Evolutionary conservation across 2,797 vertebrate genomes (phyloP), one percentile per base, ranked within the genome.

Genomic region (Phyllotis vaccarum): DNA sequence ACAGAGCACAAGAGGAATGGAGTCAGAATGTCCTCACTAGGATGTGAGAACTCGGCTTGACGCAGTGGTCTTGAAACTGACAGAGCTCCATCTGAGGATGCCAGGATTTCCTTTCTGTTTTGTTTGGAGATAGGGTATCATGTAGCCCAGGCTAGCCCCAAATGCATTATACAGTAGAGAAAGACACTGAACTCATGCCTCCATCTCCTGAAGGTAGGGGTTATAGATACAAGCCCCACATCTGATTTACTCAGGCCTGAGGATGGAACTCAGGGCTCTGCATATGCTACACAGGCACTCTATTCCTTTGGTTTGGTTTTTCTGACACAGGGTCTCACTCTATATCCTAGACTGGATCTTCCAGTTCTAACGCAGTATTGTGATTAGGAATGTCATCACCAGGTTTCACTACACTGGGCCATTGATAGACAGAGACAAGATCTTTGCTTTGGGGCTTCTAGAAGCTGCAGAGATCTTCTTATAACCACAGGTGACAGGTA

Each of bases 1-100:
- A 62, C n/a, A 97, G 60, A 95, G 11, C 58, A 40, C 58, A 76
- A 56, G 49, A 76, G 43, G 12, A 81, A 37, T 4, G 0, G 3
- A 1, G 2, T 83, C 40, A 40, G 1, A 1, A 19, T 0, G 22
- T 62, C 31, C 21, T 86, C 17, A 3, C 40, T 78, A 17, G 0
- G 40, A 3, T 0, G 3, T 2, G 66, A 2, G 76, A 29, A 16
- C 43, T 49, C 29, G 74, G 29, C n/a, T 5, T 5, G 24, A n/a
- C 34, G 43, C 74, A 24, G 56, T 17, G n/a, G 14, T 68, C 37
- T 49, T 22, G 60, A 81, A 16, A 56, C n/a, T 9, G 56, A 56
- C 46, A 37, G 9, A 79, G 58, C 3, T 60, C 58, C n/a, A 40
- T 62, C 27, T 27, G 72, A 43, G 14, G 75, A 29, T 37, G 2